These are phyloP conservation scores for Agonopterix arenella DNA, from an alignment of 2,888 invertebrate species.

Conservation along the genomic window DNA sequence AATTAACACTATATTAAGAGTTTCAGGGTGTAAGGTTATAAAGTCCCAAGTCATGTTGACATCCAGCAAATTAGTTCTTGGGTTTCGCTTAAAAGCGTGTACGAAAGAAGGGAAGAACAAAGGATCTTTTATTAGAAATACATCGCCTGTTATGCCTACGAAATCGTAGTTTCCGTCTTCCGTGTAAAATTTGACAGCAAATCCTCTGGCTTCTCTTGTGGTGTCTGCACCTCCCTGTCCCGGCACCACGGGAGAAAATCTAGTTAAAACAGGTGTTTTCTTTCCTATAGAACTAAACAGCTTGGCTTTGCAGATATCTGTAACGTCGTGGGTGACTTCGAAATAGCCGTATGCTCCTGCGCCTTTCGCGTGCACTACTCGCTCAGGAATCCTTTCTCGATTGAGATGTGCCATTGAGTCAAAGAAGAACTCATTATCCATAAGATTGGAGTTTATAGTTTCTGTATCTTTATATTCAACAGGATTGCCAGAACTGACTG, in stretches of 20 bases:
- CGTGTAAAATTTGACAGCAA: slow-evolving; percentile 46
- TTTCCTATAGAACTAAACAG: slow-evolving; percentile 78
- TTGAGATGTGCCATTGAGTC: slow-evolving; percentile 86
- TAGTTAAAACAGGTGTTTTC: slow-evolving; percentile 70
- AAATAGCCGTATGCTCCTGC: slow-evolving; percentile 75
- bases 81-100: slow-evolving; percentile 75
- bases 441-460: slow-evolving; percentile 8
- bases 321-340: slow-evolving; percentile 3
- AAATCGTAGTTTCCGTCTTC: slow-evolving; percentile 28
- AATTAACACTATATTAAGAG: slow-evolving; percentile 84
- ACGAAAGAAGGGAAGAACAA: slow-evolving; percentile 66
- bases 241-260: slow-evolving; percentile 78
- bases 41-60: slow-evolving; percentile 68
- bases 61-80: slow-evolving; percentile 44
- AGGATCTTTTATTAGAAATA: slow-evolving; percentile 75
- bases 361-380: slow-evolving; percentile 94
- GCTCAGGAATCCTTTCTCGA: slow-evolving; percentile 91
- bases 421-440: slow-evolving; percentile 56
- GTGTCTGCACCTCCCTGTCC: slow-evolving; percentile 80
- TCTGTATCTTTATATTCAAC: slow-evolving; percentile 75
- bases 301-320: slow-evolving; percentile 56
- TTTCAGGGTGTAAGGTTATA: slow-evolving; percentile 74
- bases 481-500: slow-evolving; percentile 87
- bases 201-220: slow-evolving; percentile 45
- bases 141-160: slow-evolving; percentile 51